Conservation (phyloP, 2,797 vertebrate genomes). For the Eospalax fontanierii region DNA sequence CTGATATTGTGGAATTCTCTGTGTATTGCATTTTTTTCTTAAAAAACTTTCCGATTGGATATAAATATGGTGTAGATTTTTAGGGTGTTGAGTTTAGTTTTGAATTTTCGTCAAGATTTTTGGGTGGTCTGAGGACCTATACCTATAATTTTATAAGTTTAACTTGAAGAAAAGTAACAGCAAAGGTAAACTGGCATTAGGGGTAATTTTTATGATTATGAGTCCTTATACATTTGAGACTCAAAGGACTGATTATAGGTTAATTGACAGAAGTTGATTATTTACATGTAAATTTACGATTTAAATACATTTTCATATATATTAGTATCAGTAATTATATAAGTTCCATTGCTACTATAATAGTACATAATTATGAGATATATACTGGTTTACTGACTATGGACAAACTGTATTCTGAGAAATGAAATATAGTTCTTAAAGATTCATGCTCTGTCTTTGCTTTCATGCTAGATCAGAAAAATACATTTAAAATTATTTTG, state of each 20-base stretch:
- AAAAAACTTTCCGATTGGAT: background rate
- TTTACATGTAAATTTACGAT: background rate
- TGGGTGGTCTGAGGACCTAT: background rate
- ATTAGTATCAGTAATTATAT: background rate
- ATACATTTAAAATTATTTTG: background rate
- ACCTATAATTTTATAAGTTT: background rate
- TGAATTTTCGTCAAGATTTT: background rate
- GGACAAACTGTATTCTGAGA: background rate
- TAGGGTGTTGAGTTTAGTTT: background rate
- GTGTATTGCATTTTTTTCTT: background rate
- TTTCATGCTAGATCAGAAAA: background rate
- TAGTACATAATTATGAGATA: background rate
- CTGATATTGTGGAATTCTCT: background rate
- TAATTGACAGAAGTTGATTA: background rate
- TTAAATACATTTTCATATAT: background rate
- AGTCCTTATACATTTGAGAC: background rate
- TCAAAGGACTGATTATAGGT: background rate
- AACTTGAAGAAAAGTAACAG: background rate
- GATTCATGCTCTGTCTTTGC: background rate
- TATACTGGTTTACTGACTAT: background rate
- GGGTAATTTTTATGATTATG: background rate
- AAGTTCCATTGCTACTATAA: background rate
- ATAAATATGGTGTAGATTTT: background rate
- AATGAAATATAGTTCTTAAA: background rate
- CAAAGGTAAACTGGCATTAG: background rate